These are phyloP conservation scores for Megathymus violae DNA, from an alignment of 1,140 invertebrate genomes.

Conservation along the genomic window DNA sequence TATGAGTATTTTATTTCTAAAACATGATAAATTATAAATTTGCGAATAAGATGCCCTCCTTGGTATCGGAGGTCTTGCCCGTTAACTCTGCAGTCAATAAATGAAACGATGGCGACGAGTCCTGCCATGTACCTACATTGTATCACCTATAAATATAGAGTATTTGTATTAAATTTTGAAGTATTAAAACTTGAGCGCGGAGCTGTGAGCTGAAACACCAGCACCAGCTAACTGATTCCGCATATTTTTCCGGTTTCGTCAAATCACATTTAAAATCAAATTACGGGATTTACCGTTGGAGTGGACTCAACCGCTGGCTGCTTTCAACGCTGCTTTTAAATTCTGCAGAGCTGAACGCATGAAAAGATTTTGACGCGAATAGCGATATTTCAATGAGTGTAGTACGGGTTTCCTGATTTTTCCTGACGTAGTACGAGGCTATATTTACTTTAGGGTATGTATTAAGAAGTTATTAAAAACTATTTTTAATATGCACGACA, in stretches of 20 bases:
- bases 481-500: too few species aligned
- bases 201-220: background rate
- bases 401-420: background rate
- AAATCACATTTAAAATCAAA: background rate
- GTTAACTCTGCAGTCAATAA: too few species aligned
- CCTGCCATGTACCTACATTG: too few species aligned
- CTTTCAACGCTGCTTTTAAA: background rate
- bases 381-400: slow-evolving; percentile 15
- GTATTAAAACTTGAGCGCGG: background rate
- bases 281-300: background rate
- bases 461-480: background rate
- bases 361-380: slow-evolving; percentile 13
- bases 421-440: background rate
- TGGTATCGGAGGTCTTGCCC: too few species aligned
- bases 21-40: too few species aligned
- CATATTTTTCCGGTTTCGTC: background rate
- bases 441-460: background rate
- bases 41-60: too few species aligned
- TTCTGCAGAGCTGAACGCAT: slow-evolving; percentile 2
- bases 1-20: too few species aligned
- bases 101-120: too few species aligned
- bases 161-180: too few species aligned
- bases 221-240: background rate
- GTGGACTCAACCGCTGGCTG: background rate
- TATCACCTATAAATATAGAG: too few species aligned